phyloP scores from a whole-genome alignment of 2,113 vertebrate genomes.

The Elachura formosa region DNA sequence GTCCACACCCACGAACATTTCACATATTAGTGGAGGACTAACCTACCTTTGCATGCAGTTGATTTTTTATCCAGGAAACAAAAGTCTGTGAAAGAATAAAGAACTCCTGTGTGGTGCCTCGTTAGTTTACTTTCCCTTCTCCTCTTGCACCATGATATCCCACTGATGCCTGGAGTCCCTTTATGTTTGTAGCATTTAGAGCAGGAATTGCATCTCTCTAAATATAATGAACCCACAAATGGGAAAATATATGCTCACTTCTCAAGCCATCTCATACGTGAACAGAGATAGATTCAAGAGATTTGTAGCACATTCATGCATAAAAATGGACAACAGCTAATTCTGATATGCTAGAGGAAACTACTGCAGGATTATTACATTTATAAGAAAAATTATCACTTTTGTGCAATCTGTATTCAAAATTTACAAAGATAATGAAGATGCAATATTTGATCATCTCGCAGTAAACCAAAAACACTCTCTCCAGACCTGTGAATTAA shows the following conservation, averaged over 20 bases:
- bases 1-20: too few relatives aligned
- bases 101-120: neutral
- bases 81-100: neutral
- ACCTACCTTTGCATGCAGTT: neutral
- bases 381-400: neutral
- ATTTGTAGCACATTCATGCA: neutral
- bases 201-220: neutral
- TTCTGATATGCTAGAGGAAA: neutral
- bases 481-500: neutral
- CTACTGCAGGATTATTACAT: neutral
- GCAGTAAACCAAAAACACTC: neutral
- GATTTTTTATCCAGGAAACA: neutral
- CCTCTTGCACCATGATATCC: neutral
- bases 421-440: neutral
- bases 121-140: neutral
- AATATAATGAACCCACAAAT: neutral
- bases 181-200: neutral
- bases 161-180: neutral
- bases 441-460: neutral
- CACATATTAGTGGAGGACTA: too few relatives aligned
- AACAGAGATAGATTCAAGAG: neutral
- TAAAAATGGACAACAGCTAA: neutral
- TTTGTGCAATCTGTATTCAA: neutral
- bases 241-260: neutral
- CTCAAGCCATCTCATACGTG: neutral